phyloP scores from a whole-genome alignment of 2,797 vertebrate genomes.

The Bryconaethiops microstoma region DNA sequence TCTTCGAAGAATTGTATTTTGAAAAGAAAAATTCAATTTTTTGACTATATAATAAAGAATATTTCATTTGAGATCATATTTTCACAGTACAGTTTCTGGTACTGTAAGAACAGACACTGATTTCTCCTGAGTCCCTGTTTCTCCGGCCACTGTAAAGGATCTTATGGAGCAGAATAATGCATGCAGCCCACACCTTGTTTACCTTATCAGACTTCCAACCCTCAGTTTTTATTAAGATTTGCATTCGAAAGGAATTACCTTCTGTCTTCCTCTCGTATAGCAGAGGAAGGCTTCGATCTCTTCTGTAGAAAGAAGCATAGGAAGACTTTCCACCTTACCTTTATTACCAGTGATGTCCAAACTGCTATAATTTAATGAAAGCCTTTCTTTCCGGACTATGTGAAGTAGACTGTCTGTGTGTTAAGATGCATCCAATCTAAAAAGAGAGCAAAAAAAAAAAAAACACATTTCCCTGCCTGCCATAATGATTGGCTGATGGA shows the following conservation, averaged over 20 bases:
- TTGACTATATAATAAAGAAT: not conserved
- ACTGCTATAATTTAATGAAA: constrained; percentile 71
- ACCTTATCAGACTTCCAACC: constrained; percentile 18
- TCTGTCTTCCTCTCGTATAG: constrained; percentile 43
- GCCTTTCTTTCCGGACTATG: constrained; percentile 52
- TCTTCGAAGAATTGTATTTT: too few species aligned
- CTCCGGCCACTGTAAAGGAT: not conserved
- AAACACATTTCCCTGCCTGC: constrained; percentile 52
- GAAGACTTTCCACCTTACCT: constrained; percentile 45
- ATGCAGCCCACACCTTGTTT: constrained; percentile 4
- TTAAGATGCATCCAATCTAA: constrained; percentile 48
- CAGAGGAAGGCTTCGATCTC: constrained; percentile 53
- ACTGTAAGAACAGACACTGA: not conserved
- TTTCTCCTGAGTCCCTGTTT: not conserved
- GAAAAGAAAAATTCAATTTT: not conserved
- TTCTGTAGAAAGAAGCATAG: not conserved
- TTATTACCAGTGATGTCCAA: constrained; percentile 67
- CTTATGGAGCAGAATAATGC: not conserved
- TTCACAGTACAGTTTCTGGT: not conserved
- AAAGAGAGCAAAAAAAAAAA: not conserved
- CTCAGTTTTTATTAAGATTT: constrained; percentile 35
- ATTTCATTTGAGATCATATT: not conserved
- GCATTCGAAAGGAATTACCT: constrained; percentile 20
- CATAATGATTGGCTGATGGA: constrained; percentile 46
- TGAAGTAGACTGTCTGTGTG: constrained; percentile 47